Base-by-base conservation (phyloP, 1,140 invertebrate species). In the Zaprionus gabonicus region DNA sequence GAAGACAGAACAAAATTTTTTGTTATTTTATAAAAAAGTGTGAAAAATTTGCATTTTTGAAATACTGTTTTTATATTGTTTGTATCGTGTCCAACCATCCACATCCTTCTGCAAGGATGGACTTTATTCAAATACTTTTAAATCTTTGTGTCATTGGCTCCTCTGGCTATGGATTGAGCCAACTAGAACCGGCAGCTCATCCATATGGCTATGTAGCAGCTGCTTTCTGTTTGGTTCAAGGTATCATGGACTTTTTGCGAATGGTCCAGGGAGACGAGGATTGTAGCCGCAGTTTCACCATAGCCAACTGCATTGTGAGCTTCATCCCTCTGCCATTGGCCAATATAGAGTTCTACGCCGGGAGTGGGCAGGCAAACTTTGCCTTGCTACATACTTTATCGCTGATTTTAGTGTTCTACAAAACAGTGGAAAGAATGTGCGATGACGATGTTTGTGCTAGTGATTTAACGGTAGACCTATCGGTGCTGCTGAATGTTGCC, bases 161-260 rank as follows among this genome's bases (percentile, higher is more conserved):
- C 34, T 76, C 81, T 27, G 38, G 44, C 9, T 91, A 85, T 49
- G 73, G 75, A 15, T 38, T 92, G 31, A 60, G 55, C 23, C 1
- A 53, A 0, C 28, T 91, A 17, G 36, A 38, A 0, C 79, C 76
- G 10, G 44, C 20, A 1, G 74, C 73, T 1, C 44, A 90, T 57
- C 79, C 83, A 0, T 92, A 91, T 27, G 90, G 70, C 1, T 91
- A 76, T 51, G 36, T 63, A 20, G 86, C 83, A 23, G 82, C 81
- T 7, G 71, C 83, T 0, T 80, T 92, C 12, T 67, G 75, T 13
- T 60, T 91, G 2, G 69, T 83, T 1, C 90, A 91, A 31, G 88
- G 87, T 9, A 7, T 83, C 58, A 23, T 88, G 13, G 53, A 67
- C 7, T 27, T 91, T 13, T 51, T 78, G 13, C 80, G 53, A 5